Percentiles rank a stretch among this genome's conserved stretches.
Conservation (phyloP, 2,888 invertebrate genomes). For the Ptychoptera contaminata region DNA sequence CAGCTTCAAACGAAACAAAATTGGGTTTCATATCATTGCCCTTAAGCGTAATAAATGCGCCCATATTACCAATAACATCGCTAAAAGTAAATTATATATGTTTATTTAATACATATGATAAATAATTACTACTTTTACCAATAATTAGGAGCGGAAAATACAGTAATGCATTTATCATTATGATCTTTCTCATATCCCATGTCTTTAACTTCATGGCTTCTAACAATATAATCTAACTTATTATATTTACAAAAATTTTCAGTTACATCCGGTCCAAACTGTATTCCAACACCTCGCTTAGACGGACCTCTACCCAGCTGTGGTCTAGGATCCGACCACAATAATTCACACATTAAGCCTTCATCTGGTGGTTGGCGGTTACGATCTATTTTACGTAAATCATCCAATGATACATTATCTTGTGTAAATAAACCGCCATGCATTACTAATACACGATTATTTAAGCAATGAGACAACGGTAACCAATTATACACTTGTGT, state of each 20-base stretch:
- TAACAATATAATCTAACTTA: slow-evolving; percentile 80
- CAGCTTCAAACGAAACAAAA: slow-evolving; percentile 85
- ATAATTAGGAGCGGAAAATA: slow-evolving; percentile 99
- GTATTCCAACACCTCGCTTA: slow-evolving; percentile 94
- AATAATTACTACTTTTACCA: slow-evolving; percentile 56
- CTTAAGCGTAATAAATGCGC: slow-evolving; percentile 90
- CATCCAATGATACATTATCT: slow-evolving; percentile 84
- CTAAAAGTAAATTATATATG: slow-evolving; percentile 41
- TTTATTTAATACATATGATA: slow-evolving; percentile 1
- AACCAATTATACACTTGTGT: slow-evolving; percentile 98
- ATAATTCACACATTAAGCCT: slow-evolving; percentile 93
- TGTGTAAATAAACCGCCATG: slow-evolving; percentile 95
- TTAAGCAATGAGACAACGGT: slow-evolving; percentile 91
- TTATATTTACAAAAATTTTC: slow-evolving; percentile 68
- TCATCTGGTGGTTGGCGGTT: slow-evolving; percentile 96
- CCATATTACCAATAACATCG: slow-evolving; percentile 98
- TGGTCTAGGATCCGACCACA: slow-evolving; percentile 98
- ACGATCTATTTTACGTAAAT: slow-evolving; percentile 75
- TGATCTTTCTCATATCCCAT: slow-evolving; percentile 93
- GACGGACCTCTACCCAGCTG: slow-evolving; percentile 78
- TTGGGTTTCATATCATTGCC: slow-evolving; percentile 84
- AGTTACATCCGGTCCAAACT: slow-evolving; percentile 97
- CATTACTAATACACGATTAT: slow-evolving; percentile 72
- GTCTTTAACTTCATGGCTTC: slow-evolving; percentile 95
- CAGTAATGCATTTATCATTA: slow-evolving; percentile 91